A percentile compares a stretch with the other conserved stretches of the same genome.
Conservation (phyloP, 2,888 invertebrate genomes). For the Antheraea yamamai region DNA sequence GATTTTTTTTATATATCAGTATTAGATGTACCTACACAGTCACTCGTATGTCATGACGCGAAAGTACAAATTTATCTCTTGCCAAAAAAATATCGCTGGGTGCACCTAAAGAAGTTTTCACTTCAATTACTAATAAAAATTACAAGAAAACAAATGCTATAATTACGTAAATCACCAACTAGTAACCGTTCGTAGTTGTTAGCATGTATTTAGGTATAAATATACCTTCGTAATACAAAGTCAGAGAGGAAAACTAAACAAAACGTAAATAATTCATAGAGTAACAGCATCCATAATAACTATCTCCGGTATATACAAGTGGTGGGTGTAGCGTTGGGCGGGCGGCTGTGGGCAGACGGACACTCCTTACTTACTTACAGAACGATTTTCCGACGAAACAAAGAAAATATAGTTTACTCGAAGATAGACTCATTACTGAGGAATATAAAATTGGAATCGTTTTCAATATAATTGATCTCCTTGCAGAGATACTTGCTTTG, state of each 20-base stretch:
- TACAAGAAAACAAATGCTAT: conserved; percentile 13
- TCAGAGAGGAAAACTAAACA: conserved; percentile 24
- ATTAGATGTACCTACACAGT: too few species aligned
- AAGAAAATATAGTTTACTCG: neutral
- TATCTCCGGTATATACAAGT: conserved; percentile 31
- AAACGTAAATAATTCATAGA: conserved; percentile 51
- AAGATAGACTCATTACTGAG: neutral
- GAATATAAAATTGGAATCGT: neutral
- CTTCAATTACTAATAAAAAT: neutral
- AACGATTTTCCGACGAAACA: conserved; percentile 3
- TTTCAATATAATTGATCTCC: neutral
- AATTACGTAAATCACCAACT: conserved; percentile 31
- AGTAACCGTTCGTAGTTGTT: conserved; percentile 32
- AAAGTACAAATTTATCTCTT: too few species aligned
- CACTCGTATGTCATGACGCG: too few species aligned
- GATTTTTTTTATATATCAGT: too few species aligned
- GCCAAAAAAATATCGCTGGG: too few species aligned
- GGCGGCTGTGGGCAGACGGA: conserved; percentile 33
- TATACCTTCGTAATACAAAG: conserved; percentile 13
- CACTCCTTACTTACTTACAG: conserved; percentile 2
- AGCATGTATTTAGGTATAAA: conserved; percentile 33
- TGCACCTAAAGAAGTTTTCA: neutral
- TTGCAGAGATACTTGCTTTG: too few species aligned
- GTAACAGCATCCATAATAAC: conserved; percentile 47
- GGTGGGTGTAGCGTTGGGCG: conserved; percentile 33